A percentile compares a stretch with the other conserved stretches of the same genome.
Evolutionary conservation across 2,113 vertebrate species (phyloP).

Genomic region (Labeo rohita): DNA sequence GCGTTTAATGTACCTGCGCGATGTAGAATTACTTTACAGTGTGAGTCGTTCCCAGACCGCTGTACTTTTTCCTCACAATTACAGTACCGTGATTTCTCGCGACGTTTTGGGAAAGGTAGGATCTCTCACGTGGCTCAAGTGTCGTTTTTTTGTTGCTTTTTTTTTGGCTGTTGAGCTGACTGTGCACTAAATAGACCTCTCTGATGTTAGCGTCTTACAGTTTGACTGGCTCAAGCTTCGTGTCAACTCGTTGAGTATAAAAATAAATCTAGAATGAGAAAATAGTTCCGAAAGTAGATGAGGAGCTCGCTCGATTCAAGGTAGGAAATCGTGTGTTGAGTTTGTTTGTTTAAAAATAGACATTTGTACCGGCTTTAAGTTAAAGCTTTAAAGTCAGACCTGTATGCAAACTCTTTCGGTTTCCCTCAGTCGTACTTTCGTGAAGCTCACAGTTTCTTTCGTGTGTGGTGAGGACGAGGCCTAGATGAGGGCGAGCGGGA

Average conservation of each 20-base stretch:
- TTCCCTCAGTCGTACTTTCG: not conserved
- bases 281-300: constrained; percentile 40
- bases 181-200: constrained; percentile 79
- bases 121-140: constrained; percentile 39
- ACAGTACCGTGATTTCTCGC: constrained; percentile 68
- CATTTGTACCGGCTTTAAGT: constrained; percentile 46
- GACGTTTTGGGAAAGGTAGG: constrained; percentile 68
- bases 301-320: constrained; percentile 1
- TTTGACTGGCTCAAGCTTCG: constrained; percentile 55
- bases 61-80: constrained; percentile 66
- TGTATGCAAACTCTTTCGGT: not conserved
- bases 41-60: constrained; percentile 57
- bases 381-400: constrained; percentile 30
- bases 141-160: constrained; percentile 1
- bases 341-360: constrained; percentile 44
- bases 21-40: constrained; percentile 3
- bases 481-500: not conserved
- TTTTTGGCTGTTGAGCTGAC: constrained; percentile 78
- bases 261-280: constrained; percentile 48
- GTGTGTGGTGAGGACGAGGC: not conserved
- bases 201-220: constrained; percentile 7
- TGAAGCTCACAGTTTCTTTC: constrained; percentile 6
- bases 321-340: constrained; percentile 8
- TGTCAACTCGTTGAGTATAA: constrained; percentile 44
- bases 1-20: constrained; percentile 34